Percentiles rank a stretch among this genome's conserved stretches.
Evolutionary conservation across 2,888 invertebrate species (phyloP).

Genomic region (Theristus sp.): DNA sequence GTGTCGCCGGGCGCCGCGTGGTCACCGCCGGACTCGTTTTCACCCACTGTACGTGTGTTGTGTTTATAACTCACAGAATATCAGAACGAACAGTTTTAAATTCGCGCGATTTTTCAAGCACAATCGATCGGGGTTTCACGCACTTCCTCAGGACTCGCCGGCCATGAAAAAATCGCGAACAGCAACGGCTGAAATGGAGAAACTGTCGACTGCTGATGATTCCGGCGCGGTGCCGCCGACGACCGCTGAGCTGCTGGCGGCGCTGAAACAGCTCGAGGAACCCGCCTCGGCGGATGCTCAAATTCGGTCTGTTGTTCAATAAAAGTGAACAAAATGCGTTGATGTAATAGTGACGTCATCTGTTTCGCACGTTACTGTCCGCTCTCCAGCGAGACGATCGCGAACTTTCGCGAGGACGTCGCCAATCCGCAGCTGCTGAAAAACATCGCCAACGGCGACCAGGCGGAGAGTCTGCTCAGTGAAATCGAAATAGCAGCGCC

Average conservation of each 20-base stretch:
- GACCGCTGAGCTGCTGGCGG: slow-evolving; percentile 14
- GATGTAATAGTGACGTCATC: too few relatives aligned
- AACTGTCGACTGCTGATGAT: too few relatives aligned
- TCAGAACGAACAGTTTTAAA: too few relatives aligned
- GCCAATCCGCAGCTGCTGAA: not conserved
- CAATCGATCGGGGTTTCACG: too few relatives aligned
- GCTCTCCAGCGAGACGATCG: slow-evolving; percentile 6
- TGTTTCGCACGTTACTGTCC: too few relatives aligned
- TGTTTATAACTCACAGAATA: too few relatives aligned
- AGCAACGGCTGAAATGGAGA: too few relatives aligned
- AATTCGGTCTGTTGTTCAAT: slow-evolving; percentile 2
- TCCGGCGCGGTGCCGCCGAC: too few relatives aligned
- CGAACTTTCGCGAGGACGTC: slow-evolving; percentile 3
- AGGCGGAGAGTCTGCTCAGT: slow-evolving; percentile 11
- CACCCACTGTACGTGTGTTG: too few relatives aligned
- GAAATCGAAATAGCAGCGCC: slow-evolving; percentile 11
- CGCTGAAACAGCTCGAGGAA: slow-evolving; percentile 15
- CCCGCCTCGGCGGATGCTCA: slow-evolving; percentile 21
- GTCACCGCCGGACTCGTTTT: not conserved
- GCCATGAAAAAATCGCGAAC: too few relatives aligned
- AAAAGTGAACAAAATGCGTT: not conserved
- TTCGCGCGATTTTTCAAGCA: too few relatives aligned
- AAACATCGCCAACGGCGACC: slow-evolving; percentile 4
- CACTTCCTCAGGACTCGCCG: too few relatives aligned
- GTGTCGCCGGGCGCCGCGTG: not conserved